phyloP scores from a whole-genome alignment of 2,113 vertebrate genomes.

The Corythornis madagascariensis region DNA sequence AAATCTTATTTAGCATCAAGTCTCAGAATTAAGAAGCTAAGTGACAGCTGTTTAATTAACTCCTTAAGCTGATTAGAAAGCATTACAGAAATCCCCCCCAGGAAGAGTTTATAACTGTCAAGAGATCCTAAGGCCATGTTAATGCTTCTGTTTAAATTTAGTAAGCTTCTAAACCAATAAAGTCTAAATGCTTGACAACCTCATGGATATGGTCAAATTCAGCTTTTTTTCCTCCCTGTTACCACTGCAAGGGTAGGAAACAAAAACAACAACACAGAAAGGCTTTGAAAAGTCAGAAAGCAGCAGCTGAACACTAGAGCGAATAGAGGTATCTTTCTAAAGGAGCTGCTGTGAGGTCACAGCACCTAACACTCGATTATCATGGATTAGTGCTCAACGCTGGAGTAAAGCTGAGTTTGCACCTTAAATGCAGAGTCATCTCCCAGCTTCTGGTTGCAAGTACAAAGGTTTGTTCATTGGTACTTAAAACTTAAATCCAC shows the following conservation, averaged over 20 bases:
- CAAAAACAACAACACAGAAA: neutral
- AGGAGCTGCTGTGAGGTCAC: neutral
- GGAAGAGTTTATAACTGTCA: constrained; percentile 65
- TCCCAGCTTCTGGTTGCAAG: neutral
- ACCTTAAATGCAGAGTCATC: neutral
- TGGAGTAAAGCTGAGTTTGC: neutral
- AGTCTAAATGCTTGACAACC: neutral
- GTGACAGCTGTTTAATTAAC: constrained; percentile 82
- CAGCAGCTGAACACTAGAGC: neutral
- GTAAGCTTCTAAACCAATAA: constrained; percentile 51
- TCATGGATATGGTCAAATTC: constrained; percentile 30
- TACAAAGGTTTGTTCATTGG: neutral
- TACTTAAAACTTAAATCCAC: constrained; percentile 41
- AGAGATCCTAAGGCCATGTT: constrained; percentile 48
- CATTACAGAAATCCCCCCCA: constrained; percentile 68
- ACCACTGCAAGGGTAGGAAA: neutral
- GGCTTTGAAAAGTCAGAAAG: neutral
- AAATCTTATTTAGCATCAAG: constrained; percentile 74
- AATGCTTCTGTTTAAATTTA: constrained; percentile 62
- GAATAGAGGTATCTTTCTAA: neutral
- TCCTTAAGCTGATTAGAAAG: constrained; percentile 80
- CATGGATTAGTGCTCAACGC: neutral
- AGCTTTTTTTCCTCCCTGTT: neutral
- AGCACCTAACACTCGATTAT: neutral
- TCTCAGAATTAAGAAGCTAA: constrained; percentile 75